Evolutionary conservation across 2,888 invertebrate genomes (phyloP).

Genomic region (Folsomia candida): DNA sequence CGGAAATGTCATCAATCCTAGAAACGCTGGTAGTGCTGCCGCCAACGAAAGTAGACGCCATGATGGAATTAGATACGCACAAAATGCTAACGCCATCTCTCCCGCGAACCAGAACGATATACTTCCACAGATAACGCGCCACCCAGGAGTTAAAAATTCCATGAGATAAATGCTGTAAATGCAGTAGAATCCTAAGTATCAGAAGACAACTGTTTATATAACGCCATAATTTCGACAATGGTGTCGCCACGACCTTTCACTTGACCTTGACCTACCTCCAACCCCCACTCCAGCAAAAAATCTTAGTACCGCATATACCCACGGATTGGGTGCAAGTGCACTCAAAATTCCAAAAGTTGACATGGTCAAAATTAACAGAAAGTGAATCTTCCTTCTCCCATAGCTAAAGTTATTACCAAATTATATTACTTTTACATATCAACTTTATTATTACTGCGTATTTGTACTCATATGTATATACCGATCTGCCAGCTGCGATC

Average conservation of each 20-base stretch:
- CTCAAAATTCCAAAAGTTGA: background rate
- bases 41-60: conserved; percentile 10
- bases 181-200: conserved; percentile 6
- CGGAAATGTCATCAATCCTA: conserved; percentile 12
- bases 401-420: conserved; percentile 1
- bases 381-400: conserved; percentile 12
- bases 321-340: conserved; percentile 7
- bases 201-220: background rate
- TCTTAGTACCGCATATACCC: conserved; percentile 7
- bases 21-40: background rate
- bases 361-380: conserved; percentile 10
- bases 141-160: conserved; percentile 13
- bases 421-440: background rate
- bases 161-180: conserved; percentile 15
- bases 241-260: too few species aligned
- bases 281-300: conserved; percentile 23
- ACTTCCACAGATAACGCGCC: conserved; percentile 4
- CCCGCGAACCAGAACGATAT: conserved; percentile 13
- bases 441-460: too few species aligned
- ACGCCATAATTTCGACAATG: too few species aligned
- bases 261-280: conserved; percentile 8
- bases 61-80: conserved; percentile 1
- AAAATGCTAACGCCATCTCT: background rate
- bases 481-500: conserved; percentile 29
- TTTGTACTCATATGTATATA: conserved; percentile 4